Evolutionary conservation across 2,113 vertebrate genomes (phyloP).

Genomic region (Ptyas mucosa): DNA sequence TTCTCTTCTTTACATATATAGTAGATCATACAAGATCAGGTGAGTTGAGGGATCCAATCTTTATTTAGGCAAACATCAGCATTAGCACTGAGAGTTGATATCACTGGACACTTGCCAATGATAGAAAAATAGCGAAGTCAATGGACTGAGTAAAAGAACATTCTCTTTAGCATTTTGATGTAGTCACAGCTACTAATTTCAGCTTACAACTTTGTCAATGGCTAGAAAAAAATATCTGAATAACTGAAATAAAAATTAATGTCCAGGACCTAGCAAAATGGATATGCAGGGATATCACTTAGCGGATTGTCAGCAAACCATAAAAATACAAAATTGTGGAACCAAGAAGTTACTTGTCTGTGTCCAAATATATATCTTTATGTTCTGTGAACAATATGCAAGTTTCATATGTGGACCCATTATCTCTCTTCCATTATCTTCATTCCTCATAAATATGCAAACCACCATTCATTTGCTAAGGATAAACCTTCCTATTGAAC

Average conservation of each 20-base stretch:
- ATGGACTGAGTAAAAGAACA: background rate
- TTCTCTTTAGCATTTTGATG: background rate
- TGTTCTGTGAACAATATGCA: background rate
- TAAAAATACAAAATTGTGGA: slow-evolving; percentile 14
- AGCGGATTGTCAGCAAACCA: background rate
- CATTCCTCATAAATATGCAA: accelerated
- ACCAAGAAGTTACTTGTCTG: slow-evolving; percentile 11
- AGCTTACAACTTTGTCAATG: background rate
- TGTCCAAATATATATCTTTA: background rate
- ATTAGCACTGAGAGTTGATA: background rate
- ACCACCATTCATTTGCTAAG: background rate
- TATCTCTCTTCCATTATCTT: background rate
- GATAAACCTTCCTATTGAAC: background rate
- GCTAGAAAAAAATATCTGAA: slow-evolving; percentile 2
- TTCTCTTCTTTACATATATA: background rate
- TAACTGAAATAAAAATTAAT: slow-evolving; percentile 28
- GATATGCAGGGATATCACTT: background rate
- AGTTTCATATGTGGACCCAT: accelerated
- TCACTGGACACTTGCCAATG: background rate
- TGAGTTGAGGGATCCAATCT: background rate
- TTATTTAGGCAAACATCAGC: background rate
- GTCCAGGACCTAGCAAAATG: background rate
- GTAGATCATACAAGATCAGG: background rate
- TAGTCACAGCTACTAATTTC: accelerated
- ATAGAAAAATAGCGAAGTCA: background rate